These are phyloP conservation scores for Salarias fasciatus DNA, from an alignment of 2,797 vertebrate genomes.

Conservation along the genomic window DNA sequence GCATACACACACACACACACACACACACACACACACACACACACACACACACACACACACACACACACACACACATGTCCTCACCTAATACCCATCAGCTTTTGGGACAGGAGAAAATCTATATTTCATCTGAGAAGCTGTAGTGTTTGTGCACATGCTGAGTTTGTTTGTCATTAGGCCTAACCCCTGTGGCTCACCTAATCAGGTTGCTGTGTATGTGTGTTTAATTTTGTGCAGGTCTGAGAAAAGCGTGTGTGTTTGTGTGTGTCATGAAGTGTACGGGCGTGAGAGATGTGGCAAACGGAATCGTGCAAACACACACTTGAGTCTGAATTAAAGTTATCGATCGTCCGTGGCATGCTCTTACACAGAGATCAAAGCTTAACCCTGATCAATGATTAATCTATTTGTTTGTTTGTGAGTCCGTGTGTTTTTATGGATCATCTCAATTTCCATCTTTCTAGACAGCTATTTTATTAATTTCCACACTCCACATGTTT, in stretches of 20 bases:
- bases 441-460: constrained; percentile 50
- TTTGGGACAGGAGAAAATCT: constrained; percentile 76
- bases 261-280: constrained; percentile 32
- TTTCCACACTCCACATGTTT: constrained; percentile 14
- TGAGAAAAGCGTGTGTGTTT: constrained; percentile 32
- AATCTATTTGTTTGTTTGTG: constrained; percentile 67
- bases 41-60: constrained; percentile 19
- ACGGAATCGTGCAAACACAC: constrained; percentile 74
- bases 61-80: constrained; percentile 35
- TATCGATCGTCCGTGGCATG: constrained; percentile 75
- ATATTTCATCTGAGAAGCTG: constrained; percentile 80
- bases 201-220: constrained; percentile 70
- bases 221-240: constrained; percentile 5
- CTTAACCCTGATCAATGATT: constrained; percentile 75
- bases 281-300: constrained; percentile 37
- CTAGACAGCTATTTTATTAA: constrained; percentile 23
- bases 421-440: constrained; percentile 44
- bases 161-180: constrained; percentile 81
- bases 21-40: no score
- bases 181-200: constrained; percentile 76
- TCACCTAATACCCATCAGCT: constrained; percentile 73
- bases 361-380: constrained; percentile 71
- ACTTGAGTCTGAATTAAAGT: constrained; percentile 75
- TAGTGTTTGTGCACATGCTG: constrained; percentile 76
- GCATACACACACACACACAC: no score